phyloP scores from a whole-genome alignment of 2,797 vertebrate genomes.

The Melanotaenia maccullochi region DNA sequence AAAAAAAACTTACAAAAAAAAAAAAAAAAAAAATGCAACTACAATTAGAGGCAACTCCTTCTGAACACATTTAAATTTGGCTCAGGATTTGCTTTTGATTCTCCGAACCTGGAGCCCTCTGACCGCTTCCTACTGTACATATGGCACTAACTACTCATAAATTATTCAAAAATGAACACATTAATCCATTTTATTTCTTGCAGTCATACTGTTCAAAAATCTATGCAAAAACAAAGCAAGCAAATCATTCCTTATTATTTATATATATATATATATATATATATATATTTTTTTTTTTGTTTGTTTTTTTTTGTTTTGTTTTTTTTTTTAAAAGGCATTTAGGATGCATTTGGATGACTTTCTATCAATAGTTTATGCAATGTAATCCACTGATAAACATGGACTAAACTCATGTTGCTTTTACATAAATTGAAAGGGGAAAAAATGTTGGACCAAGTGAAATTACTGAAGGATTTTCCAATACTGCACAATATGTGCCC shows the following conservation, averaged over 20 bases:
- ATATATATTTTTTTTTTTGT: too few relatives aligned
- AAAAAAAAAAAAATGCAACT: background rate
- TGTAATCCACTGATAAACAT: background rate
- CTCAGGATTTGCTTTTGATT: background rate
- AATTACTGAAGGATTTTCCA: background rate
- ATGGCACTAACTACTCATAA: background rate
- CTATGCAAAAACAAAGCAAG: too few relatives aligned
- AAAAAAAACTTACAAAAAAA: background rate
- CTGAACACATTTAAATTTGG: too few relatives aligned
- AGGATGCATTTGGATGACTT: background rate
- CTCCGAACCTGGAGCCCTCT: background rate
- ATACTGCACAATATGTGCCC: too few relatives aligned
- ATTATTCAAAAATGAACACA: too few relatives aligned
- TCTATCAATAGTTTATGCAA: background rate
- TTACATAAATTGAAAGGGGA: background rate
- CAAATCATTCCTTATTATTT: background rate
- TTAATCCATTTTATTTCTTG: background rate
- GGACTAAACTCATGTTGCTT: background rate
- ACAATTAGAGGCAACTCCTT: too few relatives aligned
- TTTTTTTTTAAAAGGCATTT: background rate
- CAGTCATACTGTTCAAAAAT: background rate
- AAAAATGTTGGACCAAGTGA: background rate
- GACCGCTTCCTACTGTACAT: background rate
- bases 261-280: too few relatives aligned
- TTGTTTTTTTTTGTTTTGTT: too few relatives aligned